phyloP scores from a whole-genome alignment of 2,797 vertebrate species.

The Enteromius fasciolatus region DNA sequence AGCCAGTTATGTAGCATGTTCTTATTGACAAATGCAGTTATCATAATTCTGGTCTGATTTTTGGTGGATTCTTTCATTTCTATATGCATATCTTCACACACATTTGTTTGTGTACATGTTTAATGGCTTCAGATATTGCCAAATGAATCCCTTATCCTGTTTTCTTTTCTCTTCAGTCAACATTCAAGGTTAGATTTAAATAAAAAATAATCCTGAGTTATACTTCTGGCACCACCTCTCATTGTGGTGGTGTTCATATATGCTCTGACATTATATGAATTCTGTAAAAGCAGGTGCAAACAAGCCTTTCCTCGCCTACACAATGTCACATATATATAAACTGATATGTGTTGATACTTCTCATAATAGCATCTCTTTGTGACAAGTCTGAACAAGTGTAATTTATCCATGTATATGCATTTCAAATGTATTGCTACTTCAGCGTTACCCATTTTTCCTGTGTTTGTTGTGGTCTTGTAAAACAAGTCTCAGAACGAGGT shows the following conservation, averaged over 20 bases:
- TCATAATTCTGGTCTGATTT: background rate
- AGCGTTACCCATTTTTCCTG: slow-evolving; percentile 2
- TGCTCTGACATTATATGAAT: background rate
- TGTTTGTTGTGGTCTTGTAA: slow-evolving; percentile 5
- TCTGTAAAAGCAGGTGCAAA: slow-evolving; percentile 8
- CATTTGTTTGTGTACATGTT: background rate
- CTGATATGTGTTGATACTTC: background rate
- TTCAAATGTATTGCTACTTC: background rate
- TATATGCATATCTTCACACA: background rate
- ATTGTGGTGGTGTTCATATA: background rate
- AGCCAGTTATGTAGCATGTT: background rate
- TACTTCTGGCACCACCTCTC: background rate
- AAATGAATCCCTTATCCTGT: background rate
- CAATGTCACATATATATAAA: background rate
- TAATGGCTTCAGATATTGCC: background rate
- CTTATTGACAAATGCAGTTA: background rate
- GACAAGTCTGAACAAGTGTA: slow-evolving; percentile 8
- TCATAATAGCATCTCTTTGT: background rate
- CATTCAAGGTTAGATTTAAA: background rate
- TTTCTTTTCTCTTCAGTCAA: background rate
- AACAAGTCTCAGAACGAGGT: background rate
- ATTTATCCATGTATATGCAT: background rate
- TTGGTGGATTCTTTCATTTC: background rate
- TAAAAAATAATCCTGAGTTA: background rate
- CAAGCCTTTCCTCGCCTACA: background rate